Evolutionary conservation across 1,140 invertebrate genomes (phyloP), one percentile per base, ranked within the genome.

Genomic region (Pachyrhynchus sulphureomaculatus): DNA sequence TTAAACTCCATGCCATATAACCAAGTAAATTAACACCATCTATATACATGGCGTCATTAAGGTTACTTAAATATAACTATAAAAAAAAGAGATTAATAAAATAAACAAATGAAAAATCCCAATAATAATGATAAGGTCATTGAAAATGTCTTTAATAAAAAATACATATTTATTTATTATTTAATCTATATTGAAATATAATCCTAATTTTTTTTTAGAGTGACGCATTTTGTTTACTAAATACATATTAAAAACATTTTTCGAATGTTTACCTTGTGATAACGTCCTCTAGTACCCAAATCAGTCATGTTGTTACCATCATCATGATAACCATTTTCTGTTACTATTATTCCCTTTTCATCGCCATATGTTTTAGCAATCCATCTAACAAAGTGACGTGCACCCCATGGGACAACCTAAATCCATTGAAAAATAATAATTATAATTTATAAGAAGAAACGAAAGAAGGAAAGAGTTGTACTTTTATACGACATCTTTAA

Each of bases 1-100:
- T 76, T 0, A 93, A 71, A 61, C 85, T 87, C 89, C 90, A 92
- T 37, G 83, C 78, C 0, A 85, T 83, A 66, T 91, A 92, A 0
- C 80, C 86, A 12, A 77, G 72, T 0, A 92, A 81, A 33, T 86
- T 82, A 26, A 84, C 85, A 0, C 81, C 80, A 65, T 89, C 85
- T 12, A 77, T 64, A 8, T 79, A 66, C 3, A 91, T 82, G 0
- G 89, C 87, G 64, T 83, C 80, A 17, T 88, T 76, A 57, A 90
- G 74, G 10, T 84, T 79, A 52, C 82, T 81, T 15, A 91, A 77
- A 69, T 91, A 88, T 2, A 71, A 70, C 70, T 83, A 52, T 5
- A 45, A 15, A 4, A 6, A 9, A 32, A 4, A 17, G 18, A 12
- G 29, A 0, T 26, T 1, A 26, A 58, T 20, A 29, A 6, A 23